Conservation (phyloP, 2,888 invertebrate genomes). For the Acrobasis consociella region DNA sequence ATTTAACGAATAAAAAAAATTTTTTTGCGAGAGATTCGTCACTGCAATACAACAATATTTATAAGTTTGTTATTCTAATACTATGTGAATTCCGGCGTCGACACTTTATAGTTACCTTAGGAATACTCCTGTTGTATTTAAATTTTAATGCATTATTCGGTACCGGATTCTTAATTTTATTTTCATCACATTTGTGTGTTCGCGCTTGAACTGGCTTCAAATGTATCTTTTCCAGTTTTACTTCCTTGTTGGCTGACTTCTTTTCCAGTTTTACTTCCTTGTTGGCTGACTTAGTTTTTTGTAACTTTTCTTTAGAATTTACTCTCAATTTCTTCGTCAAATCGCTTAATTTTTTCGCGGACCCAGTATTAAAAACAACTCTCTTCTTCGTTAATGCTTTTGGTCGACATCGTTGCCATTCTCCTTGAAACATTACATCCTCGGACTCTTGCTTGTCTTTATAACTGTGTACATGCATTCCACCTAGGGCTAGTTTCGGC, state of each 20-base stretch:
- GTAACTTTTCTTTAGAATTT: slow-evolving; percentile 37
- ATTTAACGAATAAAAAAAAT: no score
- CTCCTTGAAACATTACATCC: slow-evolving; percentile 71
- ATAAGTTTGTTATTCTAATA: no score
- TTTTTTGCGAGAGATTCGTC: no score
- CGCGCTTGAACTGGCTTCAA: slow-evolving; percentile 13
- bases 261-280: no score
- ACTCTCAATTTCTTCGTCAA: slow-evolving; percentile 35
- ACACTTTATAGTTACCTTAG: slow-evolving; percentile 42
- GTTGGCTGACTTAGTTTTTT: slow-evolving; percentile 17
- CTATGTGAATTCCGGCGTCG: no score
- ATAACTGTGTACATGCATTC: slow-evolving; percentile 68
- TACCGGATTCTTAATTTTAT: slow-evolving; percentile 26
- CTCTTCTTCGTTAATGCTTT: slow-evolving; percentile 40
- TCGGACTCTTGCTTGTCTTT: slow-evolving; percentile 58
- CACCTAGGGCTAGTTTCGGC: slow-evolving; percentile 57
- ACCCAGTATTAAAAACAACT: slow-evolving; percentile 36
- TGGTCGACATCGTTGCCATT: slow-evolving; percentile 58
- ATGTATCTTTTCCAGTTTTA: slow-evolving; percentile 1
- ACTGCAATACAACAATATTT: no score
- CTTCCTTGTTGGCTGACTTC: slow-evolving; percentile 16
- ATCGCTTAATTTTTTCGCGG: slow-evolving; percentile 38
- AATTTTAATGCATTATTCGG: slow-evolving; percentile 26
- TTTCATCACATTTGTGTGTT: slow-evolving; percentile 24
- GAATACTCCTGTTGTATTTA: slow-evolving; percentile 28